A percentile compares a stretch with the other conserved stretches of the same genome.
Evolutionary conservation across 2,888 invertebrate genomes (phyloP).

Genomic region (Lithophane ornitopus): DNA sequence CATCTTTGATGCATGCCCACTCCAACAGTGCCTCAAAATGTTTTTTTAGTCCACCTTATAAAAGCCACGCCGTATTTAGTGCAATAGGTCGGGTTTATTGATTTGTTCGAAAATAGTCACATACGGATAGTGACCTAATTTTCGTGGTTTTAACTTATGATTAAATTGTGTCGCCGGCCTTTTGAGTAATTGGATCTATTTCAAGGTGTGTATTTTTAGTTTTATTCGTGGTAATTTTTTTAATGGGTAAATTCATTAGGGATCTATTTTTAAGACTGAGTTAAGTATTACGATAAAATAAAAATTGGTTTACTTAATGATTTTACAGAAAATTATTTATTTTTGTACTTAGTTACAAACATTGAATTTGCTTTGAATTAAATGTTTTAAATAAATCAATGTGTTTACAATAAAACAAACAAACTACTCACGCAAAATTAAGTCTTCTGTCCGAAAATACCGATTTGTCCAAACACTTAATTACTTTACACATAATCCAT

Average conservation of each 20-base stretch:
- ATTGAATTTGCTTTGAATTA: no score
- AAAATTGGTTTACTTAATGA: background rate
- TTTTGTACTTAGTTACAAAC: background rate
- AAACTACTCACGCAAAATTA: no score
- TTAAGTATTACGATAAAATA: background rate
- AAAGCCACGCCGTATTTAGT: constrained; percentile 77
- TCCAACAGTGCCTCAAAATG: constrained; percentile 72
- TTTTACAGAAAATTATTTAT: background rate
- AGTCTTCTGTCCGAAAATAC: background rate
- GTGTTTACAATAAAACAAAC: no score
- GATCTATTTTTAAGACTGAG: constrained; percentile 28
- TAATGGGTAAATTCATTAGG: constrained; percentile 16
- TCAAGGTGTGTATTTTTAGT: constrained; percentile 42
- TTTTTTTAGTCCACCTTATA: constrained; percentile 84
- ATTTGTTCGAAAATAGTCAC: constrained; percentile 71
- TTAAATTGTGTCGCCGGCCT: constrained; percentile 49
- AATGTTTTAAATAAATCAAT: no score
- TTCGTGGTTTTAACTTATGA: constrained; percentile 60
- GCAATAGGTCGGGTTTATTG: constrained; percentile 80
- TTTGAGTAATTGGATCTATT: constrained; percentile 62
- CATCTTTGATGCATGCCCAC: constrained; percentile 81
- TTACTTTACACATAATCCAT: background rate
- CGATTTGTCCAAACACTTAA: background rate
- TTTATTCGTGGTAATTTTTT: constrained; percentile 26
- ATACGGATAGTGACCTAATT: constrained; percentile 71